Percentiles rank a stretch among this genome's conserved stretches.
Conservation (phyloP, 2,888 invertebrate species). For the Drosophila planitibia region DNA sequence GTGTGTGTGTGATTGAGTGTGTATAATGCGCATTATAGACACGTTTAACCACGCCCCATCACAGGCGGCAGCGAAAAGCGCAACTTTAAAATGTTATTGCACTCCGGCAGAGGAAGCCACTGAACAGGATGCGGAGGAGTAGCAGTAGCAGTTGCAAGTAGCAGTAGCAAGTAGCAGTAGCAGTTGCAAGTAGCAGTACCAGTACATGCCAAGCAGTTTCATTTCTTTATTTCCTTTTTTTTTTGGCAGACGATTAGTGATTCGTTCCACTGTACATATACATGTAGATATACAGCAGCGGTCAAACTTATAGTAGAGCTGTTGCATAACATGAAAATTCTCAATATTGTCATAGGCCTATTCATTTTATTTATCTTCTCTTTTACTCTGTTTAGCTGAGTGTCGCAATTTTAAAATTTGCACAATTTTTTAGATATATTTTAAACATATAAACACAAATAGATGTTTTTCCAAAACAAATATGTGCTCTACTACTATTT, state of each 20-base stretch:
- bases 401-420: neutral
- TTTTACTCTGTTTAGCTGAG: neutral
- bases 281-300: neutral
- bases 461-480: neutral
- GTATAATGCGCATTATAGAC: slow-evolving; percentile 77
- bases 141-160: neutral
- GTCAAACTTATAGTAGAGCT: neutral
- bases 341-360: neutral
- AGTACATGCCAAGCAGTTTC: slow-evolving; percentile 64
- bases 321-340: neutral
- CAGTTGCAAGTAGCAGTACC: neutral
- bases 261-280: neutral
- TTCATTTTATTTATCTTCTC: too few relatives aligned
- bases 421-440: neutral
- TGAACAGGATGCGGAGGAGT: slow-evolving; percentile 34
- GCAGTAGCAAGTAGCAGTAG: slow-evolving; percentile 3
- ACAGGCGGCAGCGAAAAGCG: slow-evolving; percentile 65
- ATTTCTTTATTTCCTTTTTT: slow-evolving; percentile 26
- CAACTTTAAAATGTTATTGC: slow-evolving; percentile 81
- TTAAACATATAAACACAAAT: neutral
- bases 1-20: slow-evolving; percentile 15
- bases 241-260: slow-evolving; percentile 63
- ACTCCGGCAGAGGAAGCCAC: slow-evolving; percentile 48
- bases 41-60: slow-evolving; percentile 71
- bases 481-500: neutral